Evolutionary conservation across 2,888 invertebrate genomes (phyloP).

Genomic region (Eupithecia subumbrata): DNA sequence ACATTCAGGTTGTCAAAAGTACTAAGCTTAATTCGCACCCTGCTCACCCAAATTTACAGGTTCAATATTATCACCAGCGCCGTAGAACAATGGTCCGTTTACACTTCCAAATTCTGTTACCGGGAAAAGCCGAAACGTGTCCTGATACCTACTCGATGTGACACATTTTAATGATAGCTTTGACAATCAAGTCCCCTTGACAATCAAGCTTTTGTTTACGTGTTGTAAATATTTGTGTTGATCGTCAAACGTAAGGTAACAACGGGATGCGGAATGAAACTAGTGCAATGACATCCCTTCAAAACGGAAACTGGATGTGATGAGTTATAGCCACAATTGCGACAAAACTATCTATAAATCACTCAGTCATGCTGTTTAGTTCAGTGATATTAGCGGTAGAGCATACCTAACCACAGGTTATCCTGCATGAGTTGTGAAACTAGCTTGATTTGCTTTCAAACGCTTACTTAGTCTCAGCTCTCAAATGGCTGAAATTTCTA

Average conservation of each 20-base stretch:
- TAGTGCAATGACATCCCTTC: neutral
- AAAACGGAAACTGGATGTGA: neutral
- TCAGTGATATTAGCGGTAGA: neutral
- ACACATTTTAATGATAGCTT: neutral
- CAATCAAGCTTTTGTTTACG: neutral
- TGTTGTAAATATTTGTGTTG: neutral
- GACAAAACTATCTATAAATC: constrained; percentile 1
- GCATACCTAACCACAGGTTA: neutral
- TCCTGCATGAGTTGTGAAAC: neutral
- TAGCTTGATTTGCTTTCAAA: neutral
- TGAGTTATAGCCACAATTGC: neutral
- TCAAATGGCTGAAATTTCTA: neutral
- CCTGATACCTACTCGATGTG: neutral
- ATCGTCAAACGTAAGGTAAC: neutral
- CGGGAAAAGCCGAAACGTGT: neutral
- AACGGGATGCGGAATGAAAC: neutral
- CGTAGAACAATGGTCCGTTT: neutral
- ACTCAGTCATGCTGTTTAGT: neutral
- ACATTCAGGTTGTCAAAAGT: neutral
- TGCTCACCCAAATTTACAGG: neutral
- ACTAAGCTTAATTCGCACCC: neutral
- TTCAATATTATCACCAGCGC: neutral
- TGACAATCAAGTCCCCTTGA: neutral
- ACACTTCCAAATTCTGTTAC: neutral
- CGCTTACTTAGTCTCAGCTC: neutral